These are phyloP conservation scores for Apantesis nais DNA, from an alignment of 2,888 invertebrate species.

Conservation along the genomic window DNA sequence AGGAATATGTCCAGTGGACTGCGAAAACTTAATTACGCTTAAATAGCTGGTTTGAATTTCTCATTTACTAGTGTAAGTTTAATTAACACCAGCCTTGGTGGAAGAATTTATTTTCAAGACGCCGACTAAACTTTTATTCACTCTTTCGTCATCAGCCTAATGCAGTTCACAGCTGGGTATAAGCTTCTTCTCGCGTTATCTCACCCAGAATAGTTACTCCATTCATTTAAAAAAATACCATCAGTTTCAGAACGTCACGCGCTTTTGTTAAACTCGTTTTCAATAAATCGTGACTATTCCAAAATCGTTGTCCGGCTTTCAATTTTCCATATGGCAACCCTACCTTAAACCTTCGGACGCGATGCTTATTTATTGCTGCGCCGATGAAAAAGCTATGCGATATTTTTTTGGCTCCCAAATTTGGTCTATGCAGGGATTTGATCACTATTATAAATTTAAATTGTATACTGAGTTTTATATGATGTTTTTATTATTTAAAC, in stretches of 20 bases:
- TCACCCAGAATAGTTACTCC: no score
- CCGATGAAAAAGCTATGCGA: slow-evolving; percentile 66
- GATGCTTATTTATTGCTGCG: slow-evolving; percentile 63
- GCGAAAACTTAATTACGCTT: no score
- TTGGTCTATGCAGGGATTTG: slow-evolving; percentile 17
- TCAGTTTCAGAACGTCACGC: background rate
- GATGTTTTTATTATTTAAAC: background rate
- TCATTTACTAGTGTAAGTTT: no score
- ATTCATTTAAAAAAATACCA: background rate
- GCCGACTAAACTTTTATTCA: no score
- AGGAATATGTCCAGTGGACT: no score
- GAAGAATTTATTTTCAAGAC: background rate
- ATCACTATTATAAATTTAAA: background rate
- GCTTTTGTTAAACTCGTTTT: background rate
- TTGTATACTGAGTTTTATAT: background rate
- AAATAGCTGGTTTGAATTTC: no score
- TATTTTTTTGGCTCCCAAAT: slow-evolving; percentile 44
- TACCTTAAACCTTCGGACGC: slow-evolving; percentile 40
- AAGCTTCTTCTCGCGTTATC: no score
- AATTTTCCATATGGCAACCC: slow-evolving; percentile 50
- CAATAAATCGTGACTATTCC: slow-evolving; percentile 5
- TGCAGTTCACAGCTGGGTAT: no score
- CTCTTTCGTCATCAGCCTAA: no score
- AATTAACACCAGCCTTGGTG: no score
- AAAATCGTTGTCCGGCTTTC: slow-evolving; percentile 53